Conservation (phyloP, 2,797 vertebrate species). For the Psittacula echo region DNA sequence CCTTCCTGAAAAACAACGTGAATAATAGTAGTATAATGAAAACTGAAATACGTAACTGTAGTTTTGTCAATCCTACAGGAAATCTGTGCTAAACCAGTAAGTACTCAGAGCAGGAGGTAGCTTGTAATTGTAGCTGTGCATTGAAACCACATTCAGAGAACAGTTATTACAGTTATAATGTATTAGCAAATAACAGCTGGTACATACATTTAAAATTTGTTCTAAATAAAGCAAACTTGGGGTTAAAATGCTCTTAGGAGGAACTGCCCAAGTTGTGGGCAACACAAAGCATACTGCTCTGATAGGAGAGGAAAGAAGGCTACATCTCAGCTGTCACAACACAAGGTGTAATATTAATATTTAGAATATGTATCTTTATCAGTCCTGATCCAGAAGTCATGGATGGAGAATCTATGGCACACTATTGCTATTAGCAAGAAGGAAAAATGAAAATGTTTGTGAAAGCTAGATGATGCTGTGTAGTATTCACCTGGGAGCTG, state of each 20-base stretch:
- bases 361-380: not conserved
- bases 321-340: too few relatives aligned
- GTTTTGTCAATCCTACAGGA: not conserved
- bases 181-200: not conserved
- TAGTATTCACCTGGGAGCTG: not conserved
- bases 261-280: not conserved
- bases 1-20: not conserved
- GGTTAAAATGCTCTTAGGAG: not conserved
- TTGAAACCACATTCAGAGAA: not conserved
- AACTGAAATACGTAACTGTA: not conserved
- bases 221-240: not conserved
- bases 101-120: constrained; percentile 34
- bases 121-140: constrained; percentile 15
- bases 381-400: not conserved
- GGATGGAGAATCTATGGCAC: not conserved
- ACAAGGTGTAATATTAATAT: not conserved
- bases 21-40: not conserved
- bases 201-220: not conserved
- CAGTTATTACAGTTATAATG: not conserved
- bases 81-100: not conserved
- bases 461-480: not conserved
- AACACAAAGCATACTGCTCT: not conserved
- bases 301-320: not conserved
- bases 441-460: not conserved
- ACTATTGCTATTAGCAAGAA: not conserved